Evolutionary conservation across 2,888 invertebrate genomes (phyloP), one percentile per base, ranked within the genome.

Genomic region (Netelia virgata): DNA sequence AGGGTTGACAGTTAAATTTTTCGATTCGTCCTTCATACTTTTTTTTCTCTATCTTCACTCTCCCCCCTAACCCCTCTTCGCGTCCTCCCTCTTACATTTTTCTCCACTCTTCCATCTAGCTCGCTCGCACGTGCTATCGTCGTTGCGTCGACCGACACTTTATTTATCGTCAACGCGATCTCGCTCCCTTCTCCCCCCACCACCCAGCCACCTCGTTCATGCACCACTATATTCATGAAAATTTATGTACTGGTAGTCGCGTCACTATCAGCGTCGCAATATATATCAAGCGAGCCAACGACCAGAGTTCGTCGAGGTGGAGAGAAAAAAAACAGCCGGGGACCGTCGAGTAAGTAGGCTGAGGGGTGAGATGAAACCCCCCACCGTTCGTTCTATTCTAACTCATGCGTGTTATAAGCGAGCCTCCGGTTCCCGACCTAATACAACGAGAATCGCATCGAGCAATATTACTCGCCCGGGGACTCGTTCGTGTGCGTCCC

Each of bases 371-470:
- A 10, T 10, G 11, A 47, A 10, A 68, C 16, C 16, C 18, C 61
- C 61, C 66, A 59, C 80, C 64, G 86, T 86, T 84, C 84, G 82
- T 86, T 87, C 90, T 90, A 88, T 89, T 91, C 89, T 89, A 90
- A 90, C 89, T 90, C 88, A 89, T 87, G 90, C 87, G 88, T 86
- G 89, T 87, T 87, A 90, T 87, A 88, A 82, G 82, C 80, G 81
- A 85, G 87, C 87, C 87, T 88, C 28, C 87, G 87, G 90, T 90
- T 91, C 92, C 92, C 92, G 92, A 92, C 92, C 92, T 92, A 90
- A 91, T 92, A 90, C 92, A 92, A 92, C 91, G 87, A 89, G 89
- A 89, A 86, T 87, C 86, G 88, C 82, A 88, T 88, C 88, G 88
- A 88, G 90, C 88, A 86, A 87, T 83, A 85, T 69, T 43, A 23